Base-by-base conservation (phyloP, 2,888 invertebrate species). In the Plagodis pulveraria region DNA sequence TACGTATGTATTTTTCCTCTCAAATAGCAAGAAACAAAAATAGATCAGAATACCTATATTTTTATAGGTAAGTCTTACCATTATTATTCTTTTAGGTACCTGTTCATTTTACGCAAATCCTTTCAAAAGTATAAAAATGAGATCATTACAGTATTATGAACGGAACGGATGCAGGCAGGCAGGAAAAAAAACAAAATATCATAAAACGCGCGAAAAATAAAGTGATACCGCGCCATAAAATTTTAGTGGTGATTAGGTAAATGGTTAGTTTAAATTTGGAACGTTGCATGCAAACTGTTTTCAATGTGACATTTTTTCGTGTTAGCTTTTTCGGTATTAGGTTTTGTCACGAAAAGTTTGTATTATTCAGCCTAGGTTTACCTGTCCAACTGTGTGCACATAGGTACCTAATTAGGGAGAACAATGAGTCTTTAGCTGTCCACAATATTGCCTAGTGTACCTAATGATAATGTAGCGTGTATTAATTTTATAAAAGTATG, bases 331-430 rank as follows among this genome's bases (percentile, higher is more conserved):
- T 63, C 53, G 40, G 59, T 60, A 69, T 69, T 62, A 57, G 52
- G 45, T 47, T 66, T 66, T 44, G 67, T 69, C 69, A 69, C 69
- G 69, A 56, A 65, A 61, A 61, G 50, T 56, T 53, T 60, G 22
- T 22, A 66, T 63, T 60, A 61, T 61, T 62, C 62, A 63, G 47
- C 47, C 50, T 62, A 56, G 62, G 59, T 53, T 50, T 52, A 38
- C 44, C 56, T 59, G 56, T 50, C 50, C 6, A 33, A 50, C 38
- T 22, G 33, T 45, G 9, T 44, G 54, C 50, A 22, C 22, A 2
- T 22, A 22, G 22, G 22, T 22, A 22, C 22, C 22, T 22, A 56
- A 63, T 61, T 66, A 64, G 36, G 10, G 9, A 49, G 60, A 40
- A 60, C 50, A 45, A 58, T 53, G 33, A 56, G 56, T 58, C 7